These are phyloP conservation scores for Calephelis virginiensis DNA, from an alignment of 1,140 invertebrate genomes.

Conservation along the genomic window DNA sequence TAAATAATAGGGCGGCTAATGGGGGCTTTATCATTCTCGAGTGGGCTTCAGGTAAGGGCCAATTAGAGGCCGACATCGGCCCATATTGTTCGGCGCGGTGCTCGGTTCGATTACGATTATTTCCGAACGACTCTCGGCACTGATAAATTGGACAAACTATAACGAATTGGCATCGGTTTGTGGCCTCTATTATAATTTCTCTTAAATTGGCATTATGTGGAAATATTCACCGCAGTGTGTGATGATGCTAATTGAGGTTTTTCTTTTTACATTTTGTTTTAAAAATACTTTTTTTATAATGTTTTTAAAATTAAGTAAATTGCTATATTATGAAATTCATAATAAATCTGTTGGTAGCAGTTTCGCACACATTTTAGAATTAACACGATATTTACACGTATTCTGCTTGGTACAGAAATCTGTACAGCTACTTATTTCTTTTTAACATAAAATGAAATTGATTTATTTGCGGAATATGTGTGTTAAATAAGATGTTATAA, in stretches of 20 bases:
- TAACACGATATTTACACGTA: no score
- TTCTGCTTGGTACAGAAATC: no score
- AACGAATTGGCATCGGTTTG: constrained; percentile 67
- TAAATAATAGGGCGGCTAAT: constrained; percentile 79
- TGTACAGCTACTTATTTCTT: no score
- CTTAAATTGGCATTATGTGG: constrained; percentile 51
- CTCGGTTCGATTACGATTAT: constrained; percentile 77
- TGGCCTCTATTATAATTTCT: constrained; percentile 60
- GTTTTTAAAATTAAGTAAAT: no score
- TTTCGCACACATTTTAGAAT: no score
- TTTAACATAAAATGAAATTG: no score
- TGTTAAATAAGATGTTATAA: no score
- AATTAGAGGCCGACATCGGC: constrained; percentile 76
- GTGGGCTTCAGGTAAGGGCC: constrained; percentile 77
- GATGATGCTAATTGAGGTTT: constrained; percentile 27
- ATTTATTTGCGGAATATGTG: no score
- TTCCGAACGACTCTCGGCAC: constrained; percentile 67
- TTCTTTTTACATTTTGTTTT: not conserved
- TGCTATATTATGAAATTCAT: no score
- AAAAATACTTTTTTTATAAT: no score
- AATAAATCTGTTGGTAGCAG: no score
- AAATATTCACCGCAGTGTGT: constrained; percentile 33
- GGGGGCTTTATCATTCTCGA: constrained; percentile 78
- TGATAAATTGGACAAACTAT: constrained; percentile 78
- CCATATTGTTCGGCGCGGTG: constrained; percentile 74